phyloP scores from a whole-genome alignment of 1,140 invertebrate genomes.

The Drosophila kepulauana region DNA sequence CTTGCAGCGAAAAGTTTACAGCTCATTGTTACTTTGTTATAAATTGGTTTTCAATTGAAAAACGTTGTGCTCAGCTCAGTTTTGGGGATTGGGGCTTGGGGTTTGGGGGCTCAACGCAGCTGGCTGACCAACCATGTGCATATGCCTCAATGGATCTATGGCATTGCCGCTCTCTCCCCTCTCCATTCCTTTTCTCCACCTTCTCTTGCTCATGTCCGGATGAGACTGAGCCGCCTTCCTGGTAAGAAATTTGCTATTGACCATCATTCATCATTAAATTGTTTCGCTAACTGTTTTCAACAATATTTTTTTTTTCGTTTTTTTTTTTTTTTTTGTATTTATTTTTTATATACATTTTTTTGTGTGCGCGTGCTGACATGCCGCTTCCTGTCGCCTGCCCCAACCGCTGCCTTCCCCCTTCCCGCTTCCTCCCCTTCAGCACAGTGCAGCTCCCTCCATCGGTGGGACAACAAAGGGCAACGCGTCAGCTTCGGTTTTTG shows the following conservation, averaged over 20 bases:
- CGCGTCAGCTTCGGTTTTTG: constrained; percentile 46
- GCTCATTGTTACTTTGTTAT: constrained; percentile 38
- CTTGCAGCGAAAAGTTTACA: neutral
- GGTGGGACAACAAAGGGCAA: constrained; percentile 40
- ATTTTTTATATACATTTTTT: constrained; percentile 36
- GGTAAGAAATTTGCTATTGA: constrained; percentile 64
- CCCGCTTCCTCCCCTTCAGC: neutral
- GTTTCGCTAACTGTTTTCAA: constrained; percentile 80
- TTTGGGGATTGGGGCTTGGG: neutral
- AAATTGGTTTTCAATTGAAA: constrained; percentile 67
- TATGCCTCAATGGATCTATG: constrained; percentile 45
- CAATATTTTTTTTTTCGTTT: constrained; percentile 51
- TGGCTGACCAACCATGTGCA: constrained; percentile 61
- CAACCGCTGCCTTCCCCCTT: neutral
- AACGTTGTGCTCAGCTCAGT: constrained; percentile 21
- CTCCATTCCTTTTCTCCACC: neutral
- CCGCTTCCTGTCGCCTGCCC: constrained; percentile 60
- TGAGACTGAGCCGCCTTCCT: constrained; percentile 15
- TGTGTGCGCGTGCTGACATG: constrained; percentile 67
- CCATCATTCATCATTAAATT: constrained; percentile 83
- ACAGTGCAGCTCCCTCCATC: neutral
- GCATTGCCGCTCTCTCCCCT: neutral
- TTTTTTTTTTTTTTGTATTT: neutral
- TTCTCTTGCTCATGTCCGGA: neutral
- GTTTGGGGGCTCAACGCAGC: constrained; percentile 10